Evolutionary conservation across 2,888 invertebrate genomes (phyloP).

Genomic region (Pyrrhopygopsis socrates): DNA sequence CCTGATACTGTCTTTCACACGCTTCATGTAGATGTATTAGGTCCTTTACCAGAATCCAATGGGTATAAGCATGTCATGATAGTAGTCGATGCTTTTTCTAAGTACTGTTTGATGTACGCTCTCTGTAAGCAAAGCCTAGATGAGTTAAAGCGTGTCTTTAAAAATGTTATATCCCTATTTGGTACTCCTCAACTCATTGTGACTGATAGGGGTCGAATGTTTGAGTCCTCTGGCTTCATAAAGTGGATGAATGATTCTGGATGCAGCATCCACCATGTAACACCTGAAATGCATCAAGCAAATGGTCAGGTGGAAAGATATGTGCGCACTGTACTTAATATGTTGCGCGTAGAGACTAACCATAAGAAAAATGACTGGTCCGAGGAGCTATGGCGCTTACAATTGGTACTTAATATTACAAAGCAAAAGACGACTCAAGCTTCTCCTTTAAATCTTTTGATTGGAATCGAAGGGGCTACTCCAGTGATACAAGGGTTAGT

Average conservation of each 20-base stretch:
- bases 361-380: constrained; percentile 27
- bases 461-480: background rate
- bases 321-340: constrained; percentile 48
- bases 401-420: background rate
- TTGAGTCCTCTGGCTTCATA: constrained; percentile 48
- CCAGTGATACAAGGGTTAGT: background rate
- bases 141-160: constrained; percentile 62
- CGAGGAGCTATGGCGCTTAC: background rate
- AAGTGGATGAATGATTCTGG: constrained; percentile 50
- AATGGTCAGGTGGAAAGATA: constrained; percentile 62
- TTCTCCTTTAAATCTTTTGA: background rate
- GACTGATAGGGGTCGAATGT: constrained; percentile 74
- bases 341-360: constrained; percentile 46
- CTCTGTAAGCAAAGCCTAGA: constrained; percentile 69
- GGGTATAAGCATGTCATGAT: constrained; percentile 29
- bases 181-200: constrained; percentile 72
- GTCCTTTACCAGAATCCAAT: background rate
- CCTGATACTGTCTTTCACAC: constrained; percentile 66
- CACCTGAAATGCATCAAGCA: constrained; percentile 75
- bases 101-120: constrained; percentile 73
- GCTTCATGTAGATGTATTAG: constrained; percentile 37
- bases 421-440: background rate
- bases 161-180: constrained; percentile 65
- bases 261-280: constrained; percentile 67
- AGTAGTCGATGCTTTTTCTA: constrained; percentile 74